phyloP scores from a whole-genome alignment of 2,888 invertebrate genomes.

The Zygogramma bicolorata region DNA sequence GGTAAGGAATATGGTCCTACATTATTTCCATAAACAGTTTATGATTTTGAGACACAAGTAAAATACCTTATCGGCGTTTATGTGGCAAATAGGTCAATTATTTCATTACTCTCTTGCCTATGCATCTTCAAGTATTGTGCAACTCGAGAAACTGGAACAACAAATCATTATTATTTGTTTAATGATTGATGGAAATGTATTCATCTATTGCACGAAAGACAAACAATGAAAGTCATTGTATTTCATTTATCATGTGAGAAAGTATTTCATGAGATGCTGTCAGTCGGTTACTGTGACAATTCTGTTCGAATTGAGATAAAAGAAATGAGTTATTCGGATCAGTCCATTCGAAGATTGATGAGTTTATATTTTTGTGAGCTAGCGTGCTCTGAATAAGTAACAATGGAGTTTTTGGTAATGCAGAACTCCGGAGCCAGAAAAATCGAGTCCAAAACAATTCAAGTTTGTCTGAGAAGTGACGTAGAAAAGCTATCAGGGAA shows the following conservation, averaged over 20 bases:
- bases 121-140: neutral
- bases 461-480: too few relatives aligned
- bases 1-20: too few relatives aligned
- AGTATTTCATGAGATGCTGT: neutral
- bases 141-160: neutral
- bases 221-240: slow-evolving; percentile 25
- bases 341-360: neutral
- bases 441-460: too few relatives aligned
- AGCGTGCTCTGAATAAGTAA: neutral
- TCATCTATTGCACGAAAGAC: slow-evolving; percentile 20
- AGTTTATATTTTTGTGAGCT: neutral
- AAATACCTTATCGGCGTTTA: neutral
- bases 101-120: neutral
- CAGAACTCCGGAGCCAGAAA: too few relatives aligned
- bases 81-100: neutral
- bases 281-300: neutral
- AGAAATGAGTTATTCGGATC: neutral
- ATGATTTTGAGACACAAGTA: too few relatives aligned
- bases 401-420: too few relatives aligned
- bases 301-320: neutral
- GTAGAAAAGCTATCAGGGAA: too few relatives aligned
- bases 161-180: slow-evolving; percentile 18
- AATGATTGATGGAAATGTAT: slow-evolving; percentile 16
- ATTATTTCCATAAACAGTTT: too few relatives aligned
- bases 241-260: slow-evolving; percentile 12